A percentile compares a stretch with the other conserved stretches of the same genome.
These are phyloP conservation scores for Notodonta ziczac DNA, from an alignment of 2,888 invertebrate genomes.

Conservation along the genomic window DNA sequence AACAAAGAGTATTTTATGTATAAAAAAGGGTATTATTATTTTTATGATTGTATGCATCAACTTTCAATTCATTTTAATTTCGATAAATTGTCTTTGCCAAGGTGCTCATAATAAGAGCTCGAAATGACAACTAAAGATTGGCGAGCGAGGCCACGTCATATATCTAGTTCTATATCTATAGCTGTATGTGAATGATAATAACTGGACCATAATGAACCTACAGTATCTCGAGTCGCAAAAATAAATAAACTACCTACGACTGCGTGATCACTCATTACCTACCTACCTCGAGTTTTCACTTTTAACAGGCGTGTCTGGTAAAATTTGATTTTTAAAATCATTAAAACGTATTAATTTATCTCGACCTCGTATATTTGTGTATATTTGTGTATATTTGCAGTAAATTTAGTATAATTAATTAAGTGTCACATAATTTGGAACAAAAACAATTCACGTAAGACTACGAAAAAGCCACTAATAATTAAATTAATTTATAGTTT, in stretches of 20 bases:
- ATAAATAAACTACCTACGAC: constrained; percentile 34
- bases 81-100: constrained; percentile 28
- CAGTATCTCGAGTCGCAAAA: constrained; percentile 39
- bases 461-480: too few species aligned
- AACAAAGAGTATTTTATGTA: constrained; percentile 13
- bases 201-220: constrained; percentile 38
- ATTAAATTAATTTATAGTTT: too few species aligned
- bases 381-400: too few species aligned
- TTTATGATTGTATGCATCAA: background rate
- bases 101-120: constrained; percentile 55
- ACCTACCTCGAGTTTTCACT: background rate
- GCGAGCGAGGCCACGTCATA: constrained; percentile 45
- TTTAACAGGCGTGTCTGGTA: too few species aligned
- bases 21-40: constrained; percentile 10
- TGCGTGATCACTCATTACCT: constrained; percentile 37
- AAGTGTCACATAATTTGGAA: too few species aligned
- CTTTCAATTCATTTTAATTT: constrained; percentile 21
- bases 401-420: too few species aligned
- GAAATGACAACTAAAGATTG: constrained; percentile 72
- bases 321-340: too few species aligned
- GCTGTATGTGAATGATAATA: constrained; percentile 18
- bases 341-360: too few species aligned
- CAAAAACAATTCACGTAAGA: too few species aligned
- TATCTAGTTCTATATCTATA: constrained; percentile 45
- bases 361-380: too few species aligned